A percentile compares a stretch with the other conserved stretches of the same genome.
These are phyloP conservation scores for Triops cancriformis DNA, from an alignment of 1,140 invertebrate species.

Conservation along the genomic window DNA sequence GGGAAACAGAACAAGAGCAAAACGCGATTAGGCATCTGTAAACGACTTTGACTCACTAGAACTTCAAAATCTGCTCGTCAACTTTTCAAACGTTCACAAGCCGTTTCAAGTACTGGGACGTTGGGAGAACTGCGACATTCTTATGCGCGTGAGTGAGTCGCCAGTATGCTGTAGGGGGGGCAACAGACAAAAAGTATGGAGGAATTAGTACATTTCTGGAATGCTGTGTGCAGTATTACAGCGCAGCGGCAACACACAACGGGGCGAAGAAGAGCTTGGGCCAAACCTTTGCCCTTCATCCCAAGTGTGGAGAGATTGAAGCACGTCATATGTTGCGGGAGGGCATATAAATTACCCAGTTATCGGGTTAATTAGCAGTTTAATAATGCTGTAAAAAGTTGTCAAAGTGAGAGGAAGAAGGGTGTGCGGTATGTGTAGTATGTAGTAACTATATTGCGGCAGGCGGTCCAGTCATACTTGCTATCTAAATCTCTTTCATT, in stretches of 20 bases:
- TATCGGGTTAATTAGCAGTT: neutral
- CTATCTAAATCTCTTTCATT: neutral
- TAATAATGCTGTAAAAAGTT: neutral
- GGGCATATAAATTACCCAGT: neutral
- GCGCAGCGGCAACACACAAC: neutral
- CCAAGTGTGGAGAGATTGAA: neutral
- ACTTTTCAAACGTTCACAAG: neutral
- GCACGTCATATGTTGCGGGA: neutral
- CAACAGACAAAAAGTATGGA: neutral
- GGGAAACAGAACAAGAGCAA: neutral
- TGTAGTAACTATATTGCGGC: neutral
- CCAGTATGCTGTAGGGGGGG: neutral
- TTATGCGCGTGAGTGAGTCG: neutral
- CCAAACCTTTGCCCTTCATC: neutral
- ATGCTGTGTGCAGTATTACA: neutral
- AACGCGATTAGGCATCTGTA: neutral
- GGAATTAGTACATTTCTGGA: neutral
- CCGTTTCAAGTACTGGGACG: neutral
- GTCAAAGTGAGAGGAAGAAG: neutral
- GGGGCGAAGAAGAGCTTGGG: neutral
- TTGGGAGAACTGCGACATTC: neutral
- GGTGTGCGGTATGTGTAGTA: neutral
- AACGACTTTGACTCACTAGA: slow-evolving; percentile 6
- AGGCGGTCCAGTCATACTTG: neutral
- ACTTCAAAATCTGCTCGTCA: neutral